phyloP scores from a whole-genome alignment of 2,797 vertebrate genomes.

The Coranthus polyacanthus region DNA sequence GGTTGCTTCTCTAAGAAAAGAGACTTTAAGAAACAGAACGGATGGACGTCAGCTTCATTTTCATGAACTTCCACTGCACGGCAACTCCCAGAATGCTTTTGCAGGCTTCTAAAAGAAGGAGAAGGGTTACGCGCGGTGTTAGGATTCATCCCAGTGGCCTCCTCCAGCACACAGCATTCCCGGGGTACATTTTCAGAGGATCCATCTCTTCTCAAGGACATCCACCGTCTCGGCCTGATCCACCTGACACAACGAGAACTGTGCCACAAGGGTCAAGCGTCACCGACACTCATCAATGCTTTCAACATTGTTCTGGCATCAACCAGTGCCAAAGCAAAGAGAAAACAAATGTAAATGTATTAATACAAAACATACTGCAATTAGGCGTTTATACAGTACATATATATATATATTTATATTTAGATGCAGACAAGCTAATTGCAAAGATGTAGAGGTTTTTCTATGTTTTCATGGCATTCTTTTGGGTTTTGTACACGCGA shows the following conservation, averaged over 20 bases:
- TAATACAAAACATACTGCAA: conserved; percentile 74
- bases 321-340: conserved; percentile 76
- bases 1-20: conserved; percentile 27
- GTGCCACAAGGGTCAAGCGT: conserved; percentile 62
- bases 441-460: conserved; percentile 73
- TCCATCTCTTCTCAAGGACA: conserved; percentile 42
- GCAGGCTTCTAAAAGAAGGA: conserved; percentile 17
- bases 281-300: conserved; percentile 33
- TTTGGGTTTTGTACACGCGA: conserved; percentile 71
- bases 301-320: conserved; percentile 69
- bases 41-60: neutral
- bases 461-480: conserved; percentile 67
- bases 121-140: neutral
- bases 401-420: conserved; percentile 82
- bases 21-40: conserved; percentile 16
- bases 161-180: conserved; percentile 50
- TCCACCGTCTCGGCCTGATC: conserved; percentile 26
- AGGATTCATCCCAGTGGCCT: conserved; percentile 54
- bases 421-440: conserved; percentile 79
- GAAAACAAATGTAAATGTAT: conserved; percentile 69
- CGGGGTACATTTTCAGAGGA: conserved; percentile 37
- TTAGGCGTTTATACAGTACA: conserved; percentile 68
- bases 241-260: conserved; percentile 40
- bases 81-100: conserved; percentile 32
- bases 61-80: conserved; percentile 6